Evolutionary conservation across 2,797 vertebrate species (phyloP), one percentile per base, ranked within the genome.

Genomic region (Sebastes cheni): DNA sequence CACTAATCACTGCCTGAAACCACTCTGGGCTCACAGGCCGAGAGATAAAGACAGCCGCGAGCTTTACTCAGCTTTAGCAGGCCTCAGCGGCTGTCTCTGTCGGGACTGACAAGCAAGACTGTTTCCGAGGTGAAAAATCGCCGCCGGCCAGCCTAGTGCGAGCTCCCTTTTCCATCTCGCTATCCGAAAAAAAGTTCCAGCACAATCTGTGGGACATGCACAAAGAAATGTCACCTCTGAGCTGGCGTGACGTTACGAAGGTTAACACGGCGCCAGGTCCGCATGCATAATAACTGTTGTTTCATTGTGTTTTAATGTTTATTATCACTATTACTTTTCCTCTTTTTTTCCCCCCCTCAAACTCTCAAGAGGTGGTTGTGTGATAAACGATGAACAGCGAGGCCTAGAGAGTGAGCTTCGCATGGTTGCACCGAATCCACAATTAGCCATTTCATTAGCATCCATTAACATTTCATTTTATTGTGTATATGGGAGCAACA

Each of bases 381-480:
- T 89, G 93, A 92, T 94, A 91, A 94, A 91, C 67, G 80, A 80
- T 72, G 86, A 93, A 88, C 85, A 84, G 86, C 86, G 6, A 90
- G 77, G 84, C 89, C 93, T 72, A 80, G 91, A 89, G 87, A 91
- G 88, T 62, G 80, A 79, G 92, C 80, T 76, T 60, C 81, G 84
- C 91, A 83, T 92, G 91, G 86, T 72, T 93, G 92, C 91, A 80
- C 91, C 77, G 94, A 93, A 95, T 95, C 91, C 85, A 90, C 92
- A 93, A 94, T 95, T 96, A 96, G 93, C 93, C 91, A 93, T 95
- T 94, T 95, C 92, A 96, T 96, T 94, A 95, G 92, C 91, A 95
- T 94, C 91, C 90, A 94, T 95, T 95, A 94, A 91, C 93, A 94
- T 94, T 95, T 93, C 87, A 94, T 94, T 94, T 94, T 88, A 92